Evolutionary conservation across 2,797 vertebrate species (phyloP).

Genomic region (Tinamus major): DNA sequence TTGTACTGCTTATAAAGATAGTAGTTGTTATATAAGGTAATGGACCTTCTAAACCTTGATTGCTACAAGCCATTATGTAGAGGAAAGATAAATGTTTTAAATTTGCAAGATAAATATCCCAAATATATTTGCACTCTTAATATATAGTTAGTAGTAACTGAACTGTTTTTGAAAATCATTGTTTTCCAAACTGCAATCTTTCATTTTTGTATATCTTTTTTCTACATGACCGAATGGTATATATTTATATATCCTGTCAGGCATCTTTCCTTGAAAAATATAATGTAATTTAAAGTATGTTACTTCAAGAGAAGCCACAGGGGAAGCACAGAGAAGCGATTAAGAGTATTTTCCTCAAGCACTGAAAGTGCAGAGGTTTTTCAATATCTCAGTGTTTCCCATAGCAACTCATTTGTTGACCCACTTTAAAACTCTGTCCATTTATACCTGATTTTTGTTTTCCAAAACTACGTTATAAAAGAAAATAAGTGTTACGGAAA

Average conservation of each 20-base stretch:
- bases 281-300: slow-evolving; percentile 40
- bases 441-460: background rate
- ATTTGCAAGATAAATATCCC: background rate
- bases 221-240: background rate
- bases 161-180: background rate
- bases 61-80: background rate
- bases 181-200: background rate
- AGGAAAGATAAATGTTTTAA: slow-evolving; percentile 3
- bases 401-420: slow-evolving; percentile 43
- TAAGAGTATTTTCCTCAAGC: slow-evolving; percentile 32
- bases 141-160: background rate
- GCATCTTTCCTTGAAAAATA: slow-evolving; percentile 38
- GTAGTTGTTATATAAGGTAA: background rate
- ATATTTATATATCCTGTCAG: slow-evolving; percentile 9
- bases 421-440: background rate
- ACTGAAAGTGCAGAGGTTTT: slow-evolving; percentile 14
- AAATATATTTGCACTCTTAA: background rate
- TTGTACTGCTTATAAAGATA: background rate
- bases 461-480: background rate
- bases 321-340: slow-evolving; percentile 17
- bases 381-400: slow-evolving; percentile 20
- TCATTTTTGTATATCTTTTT: background rate
- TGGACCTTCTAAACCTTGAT: background rate
- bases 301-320: slow-evolving; percentile 26
- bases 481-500: background rate